Evolutionary conservation across 2,888 invertebrate genomes (phyloP).

Genomic region (Nemoura dubitans): DNA sequence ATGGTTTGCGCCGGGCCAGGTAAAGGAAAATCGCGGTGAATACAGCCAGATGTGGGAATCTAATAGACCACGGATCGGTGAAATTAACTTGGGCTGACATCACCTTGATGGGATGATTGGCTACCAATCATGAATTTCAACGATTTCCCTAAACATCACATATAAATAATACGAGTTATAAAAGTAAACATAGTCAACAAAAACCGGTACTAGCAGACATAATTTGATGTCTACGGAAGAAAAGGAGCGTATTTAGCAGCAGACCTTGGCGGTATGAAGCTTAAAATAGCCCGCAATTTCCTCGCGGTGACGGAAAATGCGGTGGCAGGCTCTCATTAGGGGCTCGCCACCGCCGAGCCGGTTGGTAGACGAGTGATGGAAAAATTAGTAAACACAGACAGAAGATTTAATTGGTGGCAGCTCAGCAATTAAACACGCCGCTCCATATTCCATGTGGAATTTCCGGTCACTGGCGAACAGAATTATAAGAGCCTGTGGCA

Average conservation of each 20-base stretch:
- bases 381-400: background rate
- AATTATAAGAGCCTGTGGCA: background rate
- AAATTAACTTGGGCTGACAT: background rate
- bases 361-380: background rate
- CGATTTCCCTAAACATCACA: background rate
- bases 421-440: background rate
- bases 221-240: too few relatives aligned
- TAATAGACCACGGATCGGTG: too few relatives aligned
- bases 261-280: background rate
- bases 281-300: background rate
- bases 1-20: background rate
- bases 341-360: background rate
- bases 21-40: background rate
- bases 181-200: background rate
- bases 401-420: slow-evolving; percentile 7
- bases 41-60: background rate
- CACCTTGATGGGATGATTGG: background rate
- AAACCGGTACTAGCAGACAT: background rate
- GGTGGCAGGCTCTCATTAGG: background rate
- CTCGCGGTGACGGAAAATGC: background rate
- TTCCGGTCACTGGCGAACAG: background rate
- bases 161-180: background rate
- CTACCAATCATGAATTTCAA: background rate
- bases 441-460: background rate
- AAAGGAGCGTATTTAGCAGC: background rate